These are phyloP conservation scores for Chiloscyllium plagiosum DNA, from an alignment of 2,113 vertebrate genomes.

Conservation along the genomic window DNA sequence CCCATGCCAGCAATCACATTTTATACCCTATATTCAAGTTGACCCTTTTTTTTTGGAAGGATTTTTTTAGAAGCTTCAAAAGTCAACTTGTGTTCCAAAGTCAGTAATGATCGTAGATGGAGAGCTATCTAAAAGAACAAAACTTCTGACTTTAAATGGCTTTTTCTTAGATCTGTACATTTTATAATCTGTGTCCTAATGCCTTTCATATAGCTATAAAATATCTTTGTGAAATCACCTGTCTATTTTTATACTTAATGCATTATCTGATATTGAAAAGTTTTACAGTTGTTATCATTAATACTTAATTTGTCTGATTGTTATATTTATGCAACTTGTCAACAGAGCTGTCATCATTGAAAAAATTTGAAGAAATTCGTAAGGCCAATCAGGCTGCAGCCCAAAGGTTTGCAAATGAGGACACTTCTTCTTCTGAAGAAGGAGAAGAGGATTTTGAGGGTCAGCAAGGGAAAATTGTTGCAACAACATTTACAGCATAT, in stretches of 20 bases:
- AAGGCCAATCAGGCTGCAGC: constrained; percentile 79
- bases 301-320: neutral
- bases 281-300: neutral
- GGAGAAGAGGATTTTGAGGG: constrained; percentile 59
- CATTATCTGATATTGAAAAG: neutral
- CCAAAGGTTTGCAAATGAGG: constrained; percentile 66
- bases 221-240: neutral
- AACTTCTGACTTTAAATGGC: neutral
- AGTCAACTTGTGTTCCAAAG: neutral
- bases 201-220: neutral
- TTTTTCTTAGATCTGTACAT: neutral
- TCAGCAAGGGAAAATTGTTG: constrained; percentile 76
- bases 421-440: constrained; percentile 73
- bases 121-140: neutral
- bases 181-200: neutral
- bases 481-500: constrained; percentile 81
- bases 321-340: neutral
- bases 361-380: constrained; percentile 87
- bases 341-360: constrained; percentile 62
- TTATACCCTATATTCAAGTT: neutral
- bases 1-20: neutral
- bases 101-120: neutral
- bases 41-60: neutral
- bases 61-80: neutral
- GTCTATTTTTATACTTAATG: neutral